Conservation (phyloP, 2,888 invertebrate species). For the Tetragonula carbonaria region DNA sequence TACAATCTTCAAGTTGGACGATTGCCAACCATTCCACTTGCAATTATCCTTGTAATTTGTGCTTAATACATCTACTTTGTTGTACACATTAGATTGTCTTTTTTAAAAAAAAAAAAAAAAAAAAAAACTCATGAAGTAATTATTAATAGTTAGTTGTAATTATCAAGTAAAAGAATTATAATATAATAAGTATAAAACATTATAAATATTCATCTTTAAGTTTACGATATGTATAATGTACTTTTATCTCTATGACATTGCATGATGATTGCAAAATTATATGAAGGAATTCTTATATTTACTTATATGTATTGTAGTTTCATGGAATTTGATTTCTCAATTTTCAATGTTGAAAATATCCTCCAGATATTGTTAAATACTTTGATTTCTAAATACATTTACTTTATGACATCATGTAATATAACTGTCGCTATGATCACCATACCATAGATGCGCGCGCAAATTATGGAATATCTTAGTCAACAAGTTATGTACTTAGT, state of each 20-base stretch:
- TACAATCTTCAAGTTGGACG: constrained; percentile 19
- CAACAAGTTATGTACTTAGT: too few species aligned
- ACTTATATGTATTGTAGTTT: background rate
- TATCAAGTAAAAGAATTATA: background rate
- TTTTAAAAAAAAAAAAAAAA: background rate
- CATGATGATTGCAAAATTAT: background rate
- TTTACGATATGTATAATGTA: background rate
- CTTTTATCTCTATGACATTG: background rate
- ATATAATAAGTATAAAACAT: too few species aligned
- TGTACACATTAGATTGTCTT: background rate
- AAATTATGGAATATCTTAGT: background rate
- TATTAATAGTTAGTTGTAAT: background rate
- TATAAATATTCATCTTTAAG: background rate
- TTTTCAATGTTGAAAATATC: background rate
- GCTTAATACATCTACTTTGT: background rate
- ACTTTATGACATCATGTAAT: constrained; percentile 29
- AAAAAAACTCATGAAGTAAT: background rate
- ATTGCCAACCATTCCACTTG: constrained; percentile 36
- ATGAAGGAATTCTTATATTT: background rate
- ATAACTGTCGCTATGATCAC: constrained; percentile 12
- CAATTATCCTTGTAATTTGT: constrained; percentile 30
- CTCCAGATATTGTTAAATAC: constrained; percentile 4
- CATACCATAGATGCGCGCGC: constrained; percentile 19
- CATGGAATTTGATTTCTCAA: constrained; percentile 2
- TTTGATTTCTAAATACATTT: constrained; percentile 24